Evolutionary conservation across 2,888 invertebrate genomes (phyloP).

Genomic region (Mycalesis mineus): DNA sequence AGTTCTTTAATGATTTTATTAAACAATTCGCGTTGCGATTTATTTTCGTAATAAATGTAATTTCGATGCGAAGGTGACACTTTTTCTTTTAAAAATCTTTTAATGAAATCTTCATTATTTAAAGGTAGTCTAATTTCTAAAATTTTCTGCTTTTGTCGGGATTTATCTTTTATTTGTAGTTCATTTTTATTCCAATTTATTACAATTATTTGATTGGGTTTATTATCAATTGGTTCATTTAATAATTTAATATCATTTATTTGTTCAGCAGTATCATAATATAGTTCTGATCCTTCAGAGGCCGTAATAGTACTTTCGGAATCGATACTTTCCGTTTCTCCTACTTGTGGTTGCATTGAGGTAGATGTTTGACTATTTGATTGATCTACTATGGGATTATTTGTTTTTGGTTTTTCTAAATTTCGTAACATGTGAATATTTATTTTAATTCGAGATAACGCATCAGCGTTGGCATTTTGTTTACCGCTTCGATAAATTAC

Average conservation of each 20-base stretch:
- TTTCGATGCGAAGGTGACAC: background rate
- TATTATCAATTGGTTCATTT: background rate
- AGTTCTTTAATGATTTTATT: background rate
- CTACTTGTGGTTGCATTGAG: background rate
- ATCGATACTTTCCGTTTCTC: background rate
- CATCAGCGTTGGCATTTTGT: too few species aligned
- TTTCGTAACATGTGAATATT: too few species aligned
- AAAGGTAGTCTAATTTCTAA: background rate
- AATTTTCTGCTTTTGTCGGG: background rate
- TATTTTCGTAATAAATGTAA: background rate
- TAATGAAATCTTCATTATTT: background rate
- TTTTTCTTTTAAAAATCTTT: background rate
- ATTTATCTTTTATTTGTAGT: background rate
- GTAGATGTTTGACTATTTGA: background rate
- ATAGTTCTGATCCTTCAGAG: background rate
- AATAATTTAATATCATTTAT: background rate
- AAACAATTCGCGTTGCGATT: background rate
- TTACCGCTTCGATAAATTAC: too few species aligned
- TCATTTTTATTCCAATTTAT: background rate
- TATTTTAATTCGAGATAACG: too few species aligned
- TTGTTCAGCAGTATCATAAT: background rate
- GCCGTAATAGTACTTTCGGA: background rate
- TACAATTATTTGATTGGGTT: background rate
- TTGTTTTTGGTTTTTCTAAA: background rate
- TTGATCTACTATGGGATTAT: background rate